Conservation (phyloP, 1,140 invertebrate species). For the Drosophila prosaltans region DNA sequence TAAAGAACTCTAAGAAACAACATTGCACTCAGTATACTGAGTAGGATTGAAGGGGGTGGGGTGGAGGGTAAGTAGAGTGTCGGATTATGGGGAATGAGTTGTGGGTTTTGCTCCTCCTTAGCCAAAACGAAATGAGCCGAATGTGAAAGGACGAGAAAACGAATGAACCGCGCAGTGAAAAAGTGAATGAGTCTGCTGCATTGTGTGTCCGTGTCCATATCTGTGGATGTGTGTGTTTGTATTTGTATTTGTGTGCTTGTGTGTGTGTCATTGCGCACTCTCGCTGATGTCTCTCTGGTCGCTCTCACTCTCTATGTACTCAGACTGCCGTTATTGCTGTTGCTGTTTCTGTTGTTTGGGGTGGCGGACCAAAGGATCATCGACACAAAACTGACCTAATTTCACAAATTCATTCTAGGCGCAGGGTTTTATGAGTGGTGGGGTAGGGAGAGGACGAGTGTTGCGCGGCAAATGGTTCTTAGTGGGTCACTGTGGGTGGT, state of each 20-base stretch:
- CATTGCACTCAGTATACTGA: constrained; percentile 34
- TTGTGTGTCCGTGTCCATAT: constrained; percentile 22
- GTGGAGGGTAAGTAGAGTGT: neutral
- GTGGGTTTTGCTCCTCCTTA: constrained; percentile 27
- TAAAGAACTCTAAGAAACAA: constrained; percentile 11
- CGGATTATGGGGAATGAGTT: constrained; percentile 6
- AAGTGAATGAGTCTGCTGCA: constrained; percentile 72
- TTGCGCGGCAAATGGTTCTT: constrained; percentile 52
- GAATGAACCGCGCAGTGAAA: constrained; percentile 62
- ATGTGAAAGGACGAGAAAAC: constrained; percentile 37
- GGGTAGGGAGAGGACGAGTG: constrained; percentile 24
- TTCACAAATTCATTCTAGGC: constrained; percentile 80
- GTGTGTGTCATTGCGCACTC: constrained; percentile 66
- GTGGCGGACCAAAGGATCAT: constrained; percentile 78
- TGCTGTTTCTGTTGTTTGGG: constrained; percentile 36
- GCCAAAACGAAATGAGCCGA: constrained; percentile 69
- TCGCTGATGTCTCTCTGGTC: constrained; percentile 52
- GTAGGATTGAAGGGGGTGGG: neutral
- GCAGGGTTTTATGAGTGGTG: constrained; percentile 42
- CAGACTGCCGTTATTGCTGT: constrained; percentile 44
- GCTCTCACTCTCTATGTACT: constrained; percentile 41
- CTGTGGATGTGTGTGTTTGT: constrained; percentile 15
- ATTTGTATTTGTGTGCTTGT: constrained; percentile 34
- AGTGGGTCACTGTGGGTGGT: constrained; percentile 68
- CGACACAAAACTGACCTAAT: constrained; percentile 83